phyloP scores from a whole-genome alignment of 1,140 invertebrate genomes.

The Lysiphlebus fabarum region DNA sequence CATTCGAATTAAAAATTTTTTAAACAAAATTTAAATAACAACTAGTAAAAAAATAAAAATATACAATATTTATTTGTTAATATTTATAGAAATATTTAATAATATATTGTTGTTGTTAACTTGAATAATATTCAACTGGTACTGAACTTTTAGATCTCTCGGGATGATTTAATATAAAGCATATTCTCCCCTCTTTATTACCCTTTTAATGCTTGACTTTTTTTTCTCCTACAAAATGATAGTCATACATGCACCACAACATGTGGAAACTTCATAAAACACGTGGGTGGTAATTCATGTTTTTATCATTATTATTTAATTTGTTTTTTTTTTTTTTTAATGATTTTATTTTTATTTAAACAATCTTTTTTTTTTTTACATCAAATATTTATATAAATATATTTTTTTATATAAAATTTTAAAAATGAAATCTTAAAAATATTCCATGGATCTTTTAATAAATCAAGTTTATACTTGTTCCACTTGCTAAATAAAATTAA shows the following conservation, averaged over 20 bases:
- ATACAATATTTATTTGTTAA: background rate
- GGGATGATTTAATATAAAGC: slow-evolving; percentile 53
- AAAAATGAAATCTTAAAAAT: no score
- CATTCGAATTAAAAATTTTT: slow-evolving; percentile 31
- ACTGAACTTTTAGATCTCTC: slow-evolving; percentile 47
- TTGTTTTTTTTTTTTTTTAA: background rate
- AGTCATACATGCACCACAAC: background rate
- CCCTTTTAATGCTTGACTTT: slow-evolving; percentile 13
- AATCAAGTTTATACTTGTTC: no score
- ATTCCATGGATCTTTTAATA: no score
- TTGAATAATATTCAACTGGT: slow-evolving; percentile 37
- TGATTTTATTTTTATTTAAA: background rate
- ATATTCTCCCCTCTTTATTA: slow-evolving; percentile 40
- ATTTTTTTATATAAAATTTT: no score
- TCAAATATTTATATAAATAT: no score
- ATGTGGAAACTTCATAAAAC: slow-evolving; percentile 1
- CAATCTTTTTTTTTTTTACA: background rate
- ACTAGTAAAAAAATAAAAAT: background rate
- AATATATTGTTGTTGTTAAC: slow-evolving; percentile 21
- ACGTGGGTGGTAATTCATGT: slow-evolving; percentile 12
- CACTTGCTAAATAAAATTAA: no score
- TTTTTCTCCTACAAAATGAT: slow-evolving; percentile 12
- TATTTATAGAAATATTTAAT: slow-evolving; percentile 7
- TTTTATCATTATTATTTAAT: background rate
- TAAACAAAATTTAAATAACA: no score